Base-by-base conservation (phyloP, 2,888 invertebrate species). In the Alsophila aescularia region DNA sequence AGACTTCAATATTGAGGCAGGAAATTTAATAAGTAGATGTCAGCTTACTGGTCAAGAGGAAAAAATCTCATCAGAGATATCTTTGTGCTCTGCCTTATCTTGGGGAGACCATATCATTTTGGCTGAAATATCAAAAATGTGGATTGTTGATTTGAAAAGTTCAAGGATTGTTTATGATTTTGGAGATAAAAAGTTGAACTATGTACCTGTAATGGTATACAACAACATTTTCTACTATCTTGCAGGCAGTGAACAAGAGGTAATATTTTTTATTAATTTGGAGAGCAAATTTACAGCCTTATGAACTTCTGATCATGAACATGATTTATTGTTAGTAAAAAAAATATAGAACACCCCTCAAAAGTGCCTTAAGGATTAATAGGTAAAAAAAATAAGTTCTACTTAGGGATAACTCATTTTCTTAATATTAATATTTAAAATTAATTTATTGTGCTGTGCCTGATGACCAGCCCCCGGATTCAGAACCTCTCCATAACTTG, bases 191-290 rank as follows among this genome's bases (percentile, higher is more conserved):
- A 69, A 64, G 12, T 64, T 42, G 31, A 69, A 73, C 53, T 85
- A 79, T 61, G 75, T 77, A 58, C 87, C 87, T 29, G 59, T 91
- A 10, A 62, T 66, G 35, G 67, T 73, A 12, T 50, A 77, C 41
- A 75, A 83, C 52, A 75, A 82, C 66, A 60, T 62, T 21, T 82
- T 91, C 39, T 90, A 87, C 58, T 91, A 81, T 60, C 48, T 89
- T 24, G 37, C 74, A 44, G 79, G 79, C 75, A 67, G 65, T 60
- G 69, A 73, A 21, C 64, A 73, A 9, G 77, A 85, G 83, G 90
- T 89, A 75, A 73, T 41, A 12, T 34, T 24, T 27, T 29, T 29
- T 2, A 29, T 29, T 29, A 27, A 6, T 8, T 9, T 27, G 7
- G 21, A 21, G 21, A 21, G 3, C 21, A 5, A 21, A 21, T n/a